Evolutionary conservation across 2,113 vertebrate genomes (phyloP).

Genomic region (Silurus glanis): DNA sequence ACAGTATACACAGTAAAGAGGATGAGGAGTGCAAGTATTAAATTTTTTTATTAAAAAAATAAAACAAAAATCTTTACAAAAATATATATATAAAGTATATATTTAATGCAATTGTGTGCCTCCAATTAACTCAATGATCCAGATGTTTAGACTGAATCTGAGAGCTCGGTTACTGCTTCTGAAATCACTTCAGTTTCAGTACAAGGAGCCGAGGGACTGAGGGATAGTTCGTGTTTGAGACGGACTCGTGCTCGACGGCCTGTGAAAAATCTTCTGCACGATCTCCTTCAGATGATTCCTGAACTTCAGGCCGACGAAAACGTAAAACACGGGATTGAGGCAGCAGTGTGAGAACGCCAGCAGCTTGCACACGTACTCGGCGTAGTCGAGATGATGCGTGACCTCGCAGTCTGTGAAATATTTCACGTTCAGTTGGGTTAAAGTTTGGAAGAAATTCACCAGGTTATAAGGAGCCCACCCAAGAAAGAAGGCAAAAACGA

Average conservation of each 20-base stretch:
- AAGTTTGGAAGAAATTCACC: constrained; percentile 72
- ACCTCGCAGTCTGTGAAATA: constrained; percentile 62
- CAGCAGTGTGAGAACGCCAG: constrained; percentile 90
- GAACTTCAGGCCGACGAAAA: constrained; percentile 87
- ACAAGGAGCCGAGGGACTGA: constrained; percentile 30
- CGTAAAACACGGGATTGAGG: constrained; percentile 89
- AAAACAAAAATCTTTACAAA: no score
- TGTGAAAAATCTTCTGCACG: constrained; percentile 49
- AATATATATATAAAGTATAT: no score
- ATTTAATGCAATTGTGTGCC: no score
- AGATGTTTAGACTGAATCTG: not conserved
- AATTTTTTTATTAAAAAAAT: no score
- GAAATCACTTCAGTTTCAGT: not conserved
- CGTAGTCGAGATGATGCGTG: constrained; percentile 63
- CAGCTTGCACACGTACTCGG: constrained; percentile 72
- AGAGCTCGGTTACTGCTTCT: not conserved
- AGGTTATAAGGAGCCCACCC: constrained; percentile 91
- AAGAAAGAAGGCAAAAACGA: constrained; percentile 81
- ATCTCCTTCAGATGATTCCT: constrained; percentile 78
- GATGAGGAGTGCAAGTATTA: no score
- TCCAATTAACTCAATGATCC: no score
- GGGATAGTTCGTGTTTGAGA: constrained; percentile 8
- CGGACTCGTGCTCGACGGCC: not conserved
- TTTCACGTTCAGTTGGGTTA: constrained; percentile 39
- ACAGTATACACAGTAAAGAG: no score